A percentile compares a stretch with the other conserved stretches of the same genome.
phyloP scores from a whole-genome alignment of 2,113 vertebrate species.

The Otis tarda region DNA sequence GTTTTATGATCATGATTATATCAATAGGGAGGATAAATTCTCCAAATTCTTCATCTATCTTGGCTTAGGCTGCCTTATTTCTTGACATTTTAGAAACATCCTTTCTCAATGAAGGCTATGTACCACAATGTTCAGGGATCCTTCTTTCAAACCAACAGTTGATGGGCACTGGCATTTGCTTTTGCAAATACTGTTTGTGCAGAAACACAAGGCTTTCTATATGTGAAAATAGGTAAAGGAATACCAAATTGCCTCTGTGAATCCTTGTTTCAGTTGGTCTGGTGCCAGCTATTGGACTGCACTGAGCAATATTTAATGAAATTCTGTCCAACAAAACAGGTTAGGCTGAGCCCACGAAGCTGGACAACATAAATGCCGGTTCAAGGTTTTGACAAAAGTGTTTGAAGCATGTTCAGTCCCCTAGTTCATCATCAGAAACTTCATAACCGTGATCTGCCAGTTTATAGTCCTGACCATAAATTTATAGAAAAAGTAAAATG shows the following conservation, averaged over 20 bases:
- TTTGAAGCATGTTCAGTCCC: neutral
- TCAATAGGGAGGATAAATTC: neutral
- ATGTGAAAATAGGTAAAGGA: neutral
- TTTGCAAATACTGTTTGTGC: neutral
- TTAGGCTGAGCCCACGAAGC: neutral
- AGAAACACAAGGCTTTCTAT: neutral
- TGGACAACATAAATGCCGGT: neutral
- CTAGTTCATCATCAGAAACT: neutral
- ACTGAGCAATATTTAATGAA: neutral
- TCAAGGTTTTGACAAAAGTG: neutral
- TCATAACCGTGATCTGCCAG: neutral
- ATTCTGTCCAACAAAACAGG: neutral
- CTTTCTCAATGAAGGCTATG: neutral
- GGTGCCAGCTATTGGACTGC: neutral
- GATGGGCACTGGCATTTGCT: neutral
- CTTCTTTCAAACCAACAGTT: neutral
- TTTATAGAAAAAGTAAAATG: neutral
- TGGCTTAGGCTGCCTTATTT: neutral
- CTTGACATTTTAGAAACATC: neutral
- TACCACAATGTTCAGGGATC: neutral
- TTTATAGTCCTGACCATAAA: neutral
- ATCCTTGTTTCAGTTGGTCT: neutral
- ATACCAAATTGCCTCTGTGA: neutral
- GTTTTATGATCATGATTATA: neutral
- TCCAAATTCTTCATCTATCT: neutral